These are phyloP conservation scores for Mechanitis mazaeus DNA, from an alignment of 2,888 invertebrate species.

Conservation along the genomic window DNA sequence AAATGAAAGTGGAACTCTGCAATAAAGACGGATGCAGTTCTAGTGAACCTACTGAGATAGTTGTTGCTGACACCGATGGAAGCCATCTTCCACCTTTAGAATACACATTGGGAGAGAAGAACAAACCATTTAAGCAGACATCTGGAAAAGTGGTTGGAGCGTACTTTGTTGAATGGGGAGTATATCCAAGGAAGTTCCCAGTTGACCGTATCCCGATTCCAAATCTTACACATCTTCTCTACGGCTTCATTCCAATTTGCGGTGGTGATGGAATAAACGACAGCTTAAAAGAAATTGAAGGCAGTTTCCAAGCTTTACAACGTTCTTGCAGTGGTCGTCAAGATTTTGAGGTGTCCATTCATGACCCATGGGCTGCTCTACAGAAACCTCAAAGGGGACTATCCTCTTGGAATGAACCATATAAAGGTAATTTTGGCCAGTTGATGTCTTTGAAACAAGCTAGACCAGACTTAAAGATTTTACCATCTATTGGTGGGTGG, in stretches of 20 bases:
- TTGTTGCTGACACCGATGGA: conserved; percentile 71
- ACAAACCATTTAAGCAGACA: conserved; percentile 68
- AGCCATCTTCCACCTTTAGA: conserved; percentile 67
- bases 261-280: conserved; percentile 72
- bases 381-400: conserved; percentile 70
- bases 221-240: conserved; percentile 65
- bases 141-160: conserved; percentile 69
- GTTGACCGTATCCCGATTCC: conserved; percentile 65
- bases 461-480: conserved; percentile 63
- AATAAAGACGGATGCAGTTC: conserved; percentile 63
- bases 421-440: conserved; percentile 71
- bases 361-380: conserved; percentile 70
- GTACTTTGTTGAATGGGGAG: conserved; percentile 72
- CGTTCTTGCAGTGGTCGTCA: conserved; percentile 69
- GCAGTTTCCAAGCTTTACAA: conserved; percentile 69
- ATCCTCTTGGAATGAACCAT: conserved; percentile 70
- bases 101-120: conserved; percentile 58
- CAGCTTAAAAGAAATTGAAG: conserved; percentile 71
- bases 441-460: conserved; percentile 70
- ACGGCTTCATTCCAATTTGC: conserved; percentile 70
- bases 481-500: conserved; percentile 70
- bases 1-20: conserved; percentile 65
- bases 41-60: conserved; percentile 62
- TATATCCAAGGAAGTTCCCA: conserved; percentile 68
- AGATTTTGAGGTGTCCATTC: conserved; percentile 69